Evolutionary conservation across 2,888 invertebrate genomes (phyloP).

Genomic region (Drosophila fulvimacula): DNA sequence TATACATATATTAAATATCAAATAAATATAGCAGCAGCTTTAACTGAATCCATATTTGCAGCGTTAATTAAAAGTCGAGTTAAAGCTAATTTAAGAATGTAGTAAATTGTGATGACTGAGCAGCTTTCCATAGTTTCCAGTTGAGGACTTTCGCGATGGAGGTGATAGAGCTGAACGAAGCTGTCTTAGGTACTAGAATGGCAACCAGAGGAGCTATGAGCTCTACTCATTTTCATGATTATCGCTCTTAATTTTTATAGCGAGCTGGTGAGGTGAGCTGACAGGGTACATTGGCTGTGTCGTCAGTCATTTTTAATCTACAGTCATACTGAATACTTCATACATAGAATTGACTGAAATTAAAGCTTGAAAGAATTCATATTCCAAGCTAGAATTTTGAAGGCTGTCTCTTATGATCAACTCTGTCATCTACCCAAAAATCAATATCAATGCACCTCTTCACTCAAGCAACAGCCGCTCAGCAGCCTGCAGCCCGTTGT

Average conservation of each 20-base stretch:
- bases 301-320: too few species aligned
- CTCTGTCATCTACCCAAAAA: background rate
- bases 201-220: background rate
- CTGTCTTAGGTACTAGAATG: background rate
- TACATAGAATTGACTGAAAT: too few species aligned
- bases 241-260: background rate
- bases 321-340: too few species aligned
- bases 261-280: too few species aligned
- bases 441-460: background rate
- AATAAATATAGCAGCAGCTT: background rate
- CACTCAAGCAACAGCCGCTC: background rate
- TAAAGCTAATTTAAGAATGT: background rate
- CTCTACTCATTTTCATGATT: background rate
- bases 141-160: background rate
- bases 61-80: background rate
- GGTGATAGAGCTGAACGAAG: background rate
- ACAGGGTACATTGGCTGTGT: background rate
- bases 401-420: background rate
- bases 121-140: background rate
- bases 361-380: too few species aligned
- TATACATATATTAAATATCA: conserved; percentile 1
- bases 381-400: background rate
- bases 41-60: background rate
- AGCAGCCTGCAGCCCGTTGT: too few species aligned
- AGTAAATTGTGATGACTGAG: background rate